These are phyloP conservation scores for Spinus olivaceus DNA, from an alignment of 2,797 vertebrate species.

Conservation along the genomic window DNA sequence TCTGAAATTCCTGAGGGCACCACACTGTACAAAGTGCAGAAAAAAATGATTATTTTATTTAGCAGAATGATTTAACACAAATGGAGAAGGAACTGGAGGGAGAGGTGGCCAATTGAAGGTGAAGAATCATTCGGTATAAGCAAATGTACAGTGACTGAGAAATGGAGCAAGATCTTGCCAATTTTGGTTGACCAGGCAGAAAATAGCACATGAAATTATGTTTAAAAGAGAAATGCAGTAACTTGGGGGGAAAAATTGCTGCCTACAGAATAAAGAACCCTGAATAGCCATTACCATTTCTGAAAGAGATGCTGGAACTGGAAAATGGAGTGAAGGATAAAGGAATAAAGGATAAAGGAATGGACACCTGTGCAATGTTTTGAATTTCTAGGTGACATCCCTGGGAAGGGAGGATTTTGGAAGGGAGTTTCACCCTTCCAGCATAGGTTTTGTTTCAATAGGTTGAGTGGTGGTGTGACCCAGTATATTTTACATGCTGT, in stretches of 20 bases:
- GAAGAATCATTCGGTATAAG: neutral
- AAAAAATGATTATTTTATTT: neutral
- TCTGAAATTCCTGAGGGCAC: neutral
- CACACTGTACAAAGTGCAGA: neutral
- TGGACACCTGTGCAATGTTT: neutral
- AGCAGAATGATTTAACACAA: neutral
- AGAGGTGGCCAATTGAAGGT: neutral
- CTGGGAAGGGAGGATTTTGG: neutral
- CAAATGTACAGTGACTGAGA: neutral
- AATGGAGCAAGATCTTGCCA: neutral
- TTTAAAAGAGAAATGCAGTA: neutral
- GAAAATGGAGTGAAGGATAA: neutral
- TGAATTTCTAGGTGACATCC: neutral
- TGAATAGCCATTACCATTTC: neutral
- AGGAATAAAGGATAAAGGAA: too few relatives aligned
- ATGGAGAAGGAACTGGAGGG: neutral
- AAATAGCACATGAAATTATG: neutral
- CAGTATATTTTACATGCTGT: fast-evolving
- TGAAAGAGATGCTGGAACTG: neutral
- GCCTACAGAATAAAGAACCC: neutral
- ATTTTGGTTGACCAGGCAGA: neutral
- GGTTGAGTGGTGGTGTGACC: neutral
- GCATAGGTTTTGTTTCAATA: neutral
- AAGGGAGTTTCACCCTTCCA: neutral
- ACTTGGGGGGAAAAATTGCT: neutral